Percentiles rank a stretch among this genome's conserved stretches.
Evolutionary conservation across 1,140 invertebrate genomes (phyloP).

Genomic region (Polyergus mexicanus): DNA sequence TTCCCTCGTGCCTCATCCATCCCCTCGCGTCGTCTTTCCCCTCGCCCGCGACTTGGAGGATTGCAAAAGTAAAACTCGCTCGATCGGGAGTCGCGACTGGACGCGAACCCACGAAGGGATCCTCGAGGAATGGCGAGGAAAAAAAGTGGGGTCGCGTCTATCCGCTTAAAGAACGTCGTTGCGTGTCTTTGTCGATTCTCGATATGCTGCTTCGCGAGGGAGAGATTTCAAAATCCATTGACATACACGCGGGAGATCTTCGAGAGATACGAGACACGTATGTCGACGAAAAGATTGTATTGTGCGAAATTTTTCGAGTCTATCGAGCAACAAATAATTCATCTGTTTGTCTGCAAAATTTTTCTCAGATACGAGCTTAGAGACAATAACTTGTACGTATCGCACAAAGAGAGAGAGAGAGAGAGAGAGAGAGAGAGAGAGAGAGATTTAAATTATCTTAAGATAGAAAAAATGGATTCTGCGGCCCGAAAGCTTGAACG

Average conservation of each 20-base stretch:
- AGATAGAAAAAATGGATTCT: background rate
- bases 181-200: constrained; percentile 49
- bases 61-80: constrained; percentile 19
- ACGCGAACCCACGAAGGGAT: constrained; percentile 48
- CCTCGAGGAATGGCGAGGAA: constrained; percentile 1
- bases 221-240: background rate
- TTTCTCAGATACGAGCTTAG: too few relatives aligned
- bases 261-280: background rate
- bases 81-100: constrained; percentile 66
- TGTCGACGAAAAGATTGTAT: too few relatives aligned
- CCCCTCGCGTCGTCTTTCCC: constrained; percentile 13
- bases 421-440: too few relatives aligned
- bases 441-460: background rate
- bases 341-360: background rate
- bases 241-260: background rate
- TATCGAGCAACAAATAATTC: background rate
- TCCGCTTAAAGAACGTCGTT: constrained; percentile 60
- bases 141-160: constrained; percentile 59
- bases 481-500: background rate
- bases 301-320: background rate
- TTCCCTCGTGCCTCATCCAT: constrained; percentile 15
- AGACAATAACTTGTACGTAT: background rate
- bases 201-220: constrained; percentile 26
- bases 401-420: background rate
- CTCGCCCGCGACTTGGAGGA: background rate